Evolutionary conservation across 1,140 invertebrate species (phyloP).

Genomic region (Goniozus legneri): DNA sequence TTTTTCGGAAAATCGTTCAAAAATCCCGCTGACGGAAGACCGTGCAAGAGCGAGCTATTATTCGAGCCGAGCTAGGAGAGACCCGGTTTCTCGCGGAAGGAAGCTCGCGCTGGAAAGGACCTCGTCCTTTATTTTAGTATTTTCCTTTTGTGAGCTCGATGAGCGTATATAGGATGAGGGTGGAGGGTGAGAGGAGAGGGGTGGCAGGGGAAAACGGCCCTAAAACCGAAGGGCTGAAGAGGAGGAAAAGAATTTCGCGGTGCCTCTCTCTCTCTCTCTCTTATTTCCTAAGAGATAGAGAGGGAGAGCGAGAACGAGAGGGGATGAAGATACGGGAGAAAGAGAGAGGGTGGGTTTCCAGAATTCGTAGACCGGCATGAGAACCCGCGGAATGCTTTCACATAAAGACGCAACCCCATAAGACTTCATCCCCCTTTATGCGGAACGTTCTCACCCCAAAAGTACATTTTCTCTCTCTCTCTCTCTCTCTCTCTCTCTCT

Average conservation of each 20-base stretch:
- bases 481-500: slow-evolving; percentile 13
- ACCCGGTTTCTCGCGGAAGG: too few relatives aligned
- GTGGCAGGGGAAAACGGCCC: slow-evolving; percentile 2
- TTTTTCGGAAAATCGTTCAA: too few relatives aligned
- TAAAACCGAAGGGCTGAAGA: slow-evolving; percentile 8
- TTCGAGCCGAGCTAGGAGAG: too few relatives aligned
- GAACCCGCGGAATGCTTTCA: slow-evolving; percentile 46
- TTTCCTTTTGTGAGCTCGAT: slow-evolving; percentile 11
- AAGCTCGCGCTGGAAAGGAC: not conserved
- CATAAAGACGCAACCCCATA: slow-evolving; percentile 41
- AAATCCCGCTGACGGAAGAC: too few relatives aligned
- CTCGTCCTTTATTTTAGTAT: slow-evolving; percentile 5
- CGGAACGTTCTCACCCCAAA: slow-evolving; percentile 34
- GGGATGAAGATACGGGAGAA: not conserved
- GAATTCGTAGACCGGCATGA: slow-evolving; percentile 41
- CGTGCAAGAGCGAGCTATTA: too few relatives aligned
- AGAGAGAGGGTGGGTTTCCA: slow-evolving; percentile 22
- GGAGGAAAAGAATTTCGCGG: slow-evolving; percentile 13
- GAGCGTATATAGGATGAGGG: too few relatives aligned
- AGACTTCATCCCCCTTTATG: slow-evolving; percentile 47
- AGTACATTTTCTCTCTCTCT: slow-evolving; percentile 14
- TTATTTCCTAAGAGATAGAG: too few relatives aligned
- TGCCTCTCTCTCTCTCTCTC: too few relatives aligned
- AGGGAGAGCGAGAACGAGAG: too few relatives aligned
- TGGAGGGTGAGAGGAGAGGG: too few relatives aligned